Conservation (phyloP, 2,113 vertebrate genomes). For the Calidris pugnax region DNA sequence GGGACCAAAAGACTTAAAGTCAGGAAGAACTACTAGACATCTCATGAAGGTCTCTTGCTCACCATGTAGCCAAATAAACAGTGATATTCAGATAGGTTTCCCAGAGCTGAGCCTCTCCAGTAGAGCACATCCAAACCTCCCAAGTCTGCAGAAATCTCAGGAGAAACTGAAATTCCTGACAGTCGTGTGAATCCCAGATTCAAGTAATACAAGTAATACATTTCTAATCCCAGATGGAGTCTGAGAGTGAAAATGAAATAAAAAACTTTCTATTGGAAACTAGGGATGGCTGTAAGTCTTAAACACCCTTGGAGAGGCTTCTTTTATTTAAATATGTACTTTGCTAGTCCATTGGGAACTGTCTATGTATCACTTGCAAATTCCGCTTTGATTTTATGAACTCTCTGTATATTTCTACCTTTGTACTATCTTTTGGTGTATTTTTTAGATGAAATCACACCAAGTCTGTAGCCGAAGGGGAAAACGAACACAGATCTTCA, state of each 20-base stretch:
- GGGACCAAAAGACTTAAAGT: background rate
- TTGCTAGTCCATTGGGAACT: background rate
- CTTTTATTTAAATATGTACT: background rate
- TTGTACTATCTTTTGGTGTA: background rate
- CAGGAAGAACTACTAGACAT: background rate
- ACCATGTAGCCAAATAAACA: background rate
- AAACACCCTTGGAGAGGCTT: background rate
- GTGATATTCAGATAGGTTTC: background rate
- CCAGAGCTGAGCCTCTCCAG: background rate
- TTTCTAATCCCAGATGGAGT: background rate
- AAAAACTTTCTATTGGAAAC: background rate
- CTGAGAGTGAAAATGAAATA: background rate
- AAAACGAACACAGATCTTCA: background rate
- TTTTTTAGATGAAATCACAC: background rate
- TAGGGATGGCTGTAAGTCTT: background rate
- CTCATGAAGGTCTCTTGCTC: background rate
- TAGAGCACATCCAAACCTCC: background rate
- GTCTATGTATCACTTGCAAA: background rate
- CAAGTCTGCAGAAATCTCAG: background rate
- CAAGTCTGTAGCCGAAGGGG: background rate
- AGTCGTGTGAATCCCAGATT: background rate
- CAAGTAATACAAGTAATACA: background rate
- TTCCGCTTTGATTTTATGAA: background rate
- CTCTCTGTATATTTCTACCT: background rate
- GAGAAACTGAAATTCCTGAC: background rate